Percentiles rank a stretch among this genome's conserved stretches.
phyloP scores from a whole-genome alignment of 2,113 vertebrate genomes.

The Lota lota region DNA sequence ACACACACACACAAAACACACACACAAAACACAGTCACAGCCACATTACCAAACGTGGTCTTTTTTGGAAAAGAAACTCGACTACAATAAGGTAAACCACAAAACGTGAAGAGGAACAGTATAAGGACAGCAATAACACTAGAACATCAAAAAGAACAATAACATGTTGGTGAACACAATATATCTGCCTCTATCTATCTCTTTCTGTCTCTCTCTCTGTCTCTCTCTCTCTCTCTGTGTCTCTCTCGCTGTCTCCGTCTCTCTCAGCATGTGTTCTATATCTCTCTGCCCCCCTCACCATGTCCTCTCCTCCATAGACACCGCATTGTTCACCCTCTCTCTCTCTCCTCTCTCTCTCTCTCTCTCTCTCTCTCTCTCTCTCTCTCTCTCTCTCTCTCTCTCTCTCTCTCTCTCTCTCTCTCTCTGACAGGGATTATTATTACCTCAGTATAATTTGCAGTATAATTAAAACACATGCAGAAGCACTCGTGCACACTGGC shows the following conservation, averaged over 20 bases:
- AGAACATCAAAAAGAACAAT: too few species aligned
- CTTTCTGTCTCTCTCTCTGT: neutral
- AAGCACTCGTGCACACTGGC: too few species aligned
- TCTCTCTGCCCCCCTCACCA: neutral
- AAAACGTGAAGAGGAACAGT: too few species aligned
- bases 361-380: neutral
- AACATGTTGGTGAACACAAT: too few species aligned
- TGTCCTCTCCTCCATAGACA: neutral
- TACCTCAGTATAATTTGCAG: neutral
- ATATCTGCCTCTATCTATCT: too few species aligned
- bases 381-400: neutral
- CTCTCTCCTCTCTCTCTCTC: neutral
- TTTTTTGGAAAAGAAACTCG: too few species aligned
- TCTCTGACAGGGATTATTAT: neutral
- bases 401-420: neutral
- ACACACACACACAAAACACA: neutral
- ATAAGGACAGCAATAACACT: too few species aligned
- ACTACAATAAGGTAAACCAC: too few species aligned
- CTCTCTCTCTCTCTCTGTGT: neutral
- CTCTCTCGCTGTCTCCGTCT: too few species aligned
- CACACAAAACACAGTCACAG: neutral
- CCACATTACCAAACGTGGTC: too few species aligned
- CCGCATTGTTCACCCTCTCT: neutral
- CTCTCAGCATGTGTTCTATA: neutral
- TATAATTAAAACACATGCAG: too few species aligned